Base-by-base conservation (phyloP, 2,888 invertebrate species). In the Tubulanus polymorphus region DNA sequence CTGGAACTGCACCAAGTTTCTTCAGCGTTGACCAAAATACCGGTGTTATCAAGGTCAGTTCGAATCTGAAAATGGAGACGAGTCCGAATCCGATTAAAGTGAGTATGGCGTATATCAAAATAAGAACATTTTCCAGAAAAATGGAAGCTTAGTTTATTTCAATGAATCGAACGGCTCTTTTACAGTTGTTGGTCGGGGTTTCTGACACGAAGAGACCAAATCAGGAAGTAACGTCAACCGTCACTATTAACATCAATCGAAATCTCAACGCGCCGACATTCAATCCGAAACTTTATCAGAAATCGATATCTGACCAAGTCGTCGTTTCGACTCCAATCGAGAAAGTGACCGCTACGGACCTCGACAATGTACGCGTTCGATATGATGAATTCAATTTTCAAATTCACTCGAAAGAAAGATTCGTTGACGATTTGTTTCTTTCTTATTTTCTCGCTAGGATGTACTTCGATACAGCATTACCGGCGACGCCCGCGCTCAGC, bases 261-360 rank as follows among this genome's bases (percentile, higher is more conserved):
- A 77, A 76, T 59, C 56, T 65, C 29, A 53, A 64, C 35, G 53
- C 60, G 3, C 75, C 76, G 3, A 50, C 26, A 2, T 75, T 74
- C 56, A 25, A 18, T 3, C 57, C 62, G 10, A 41, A 5, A 5
- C 3, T 23, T 28, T 29, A 41, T 37, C 28, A n/a, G 20, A 5
- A 41, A 41, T n/a, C n/a, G n/a, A n/a, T n/a, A n/a, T n/a, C n/a
- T n/a, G n/a, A n/a, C n/a, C n/a, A n/a, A n/a, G n/a, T n/a, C n/a
- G n/a, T n/a, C n/a, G n/a, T n/a, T 23, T 41, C 23, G 41, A 23
- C 15, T 5, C 6, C 3, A 23, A 41, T 15, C n/a, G n/a, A n/a
- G n/a, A n/a, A n/a, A n/a, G n/a, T n/a, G n/a, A n/a, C n/a, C n/a
- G 41, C 41, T 5, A 41, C 41, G 3, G 41, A 41, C 23, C 5